phyloP scores from a whole-genome alignment of 2,113 vertebrate genomes.

The Cisticola juncidis region DNA sequence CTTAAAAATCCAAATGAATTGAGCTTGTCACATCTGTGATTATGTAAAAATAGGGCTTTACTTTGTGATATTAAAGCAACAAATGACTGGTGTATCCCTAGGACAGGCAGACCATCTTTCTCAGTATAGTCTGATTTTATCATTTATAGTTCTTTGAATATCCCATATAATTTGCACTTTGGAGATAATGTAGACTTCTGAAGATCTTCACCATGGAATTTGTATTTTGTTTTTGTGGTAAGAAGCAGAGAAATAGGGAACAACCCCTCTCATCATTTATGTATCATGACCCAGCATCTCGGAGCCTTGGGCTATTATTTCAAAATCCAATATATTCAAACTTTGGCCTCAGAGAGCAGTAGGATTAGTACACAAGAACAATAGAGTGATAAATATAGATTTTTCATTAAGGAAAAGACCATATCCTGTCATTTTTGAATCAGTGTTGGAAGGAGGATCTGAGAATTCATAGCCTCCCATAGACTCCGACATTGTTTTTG shows the following conservation, averaged over 20 bases:
- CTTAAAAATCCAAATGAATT: not conserved
- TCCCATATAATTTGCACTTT: not conserved
- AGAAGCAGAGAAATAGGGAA: not conserved
- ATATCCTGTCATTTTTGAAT: constrained; percentile 62
- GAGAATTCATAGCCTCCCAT: constrained; percentile 33
- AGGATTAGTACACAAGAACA: constrained; percentile 61
- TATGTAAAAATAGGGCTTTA: not conserved
- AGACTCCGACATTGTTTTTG: constrained; percentile 1
- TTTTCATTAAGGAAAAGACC: constrained; percentile 69
- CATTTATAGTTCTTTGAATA: not conserved
- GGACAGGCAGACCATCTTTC: not conserved
- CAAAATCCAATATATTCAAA: constrained; percentile 69
- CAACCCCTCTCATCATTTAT: constrained; percentile 34
- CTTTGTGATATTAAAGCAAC: not conserved
- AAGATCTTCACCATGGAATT: constrained; percentile 2
- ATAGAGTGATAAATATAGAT: constrained; percentile 66
- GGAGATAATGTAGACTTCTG: not conserved
- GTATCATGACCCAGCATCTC: constrained; percentile 39
- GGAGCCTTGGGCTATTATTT: constrained; percentile 65
- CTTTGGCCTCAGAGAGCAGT: constrained; percentile 59
- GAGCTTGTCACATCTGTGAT: not conserved
- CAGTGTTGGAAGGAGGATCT: constrained; percentile 29
- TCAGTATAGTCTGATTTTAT: not conserved
- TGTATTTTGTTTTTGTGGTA: not conserved
- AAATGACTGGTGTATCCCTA: not conserved